Percentiles rank a stretch among this genome's conserved stretches.
Conservation (phyloP, 2,797 vertebrate genomes). For the Pseudomugil gertrudae region DNA sequence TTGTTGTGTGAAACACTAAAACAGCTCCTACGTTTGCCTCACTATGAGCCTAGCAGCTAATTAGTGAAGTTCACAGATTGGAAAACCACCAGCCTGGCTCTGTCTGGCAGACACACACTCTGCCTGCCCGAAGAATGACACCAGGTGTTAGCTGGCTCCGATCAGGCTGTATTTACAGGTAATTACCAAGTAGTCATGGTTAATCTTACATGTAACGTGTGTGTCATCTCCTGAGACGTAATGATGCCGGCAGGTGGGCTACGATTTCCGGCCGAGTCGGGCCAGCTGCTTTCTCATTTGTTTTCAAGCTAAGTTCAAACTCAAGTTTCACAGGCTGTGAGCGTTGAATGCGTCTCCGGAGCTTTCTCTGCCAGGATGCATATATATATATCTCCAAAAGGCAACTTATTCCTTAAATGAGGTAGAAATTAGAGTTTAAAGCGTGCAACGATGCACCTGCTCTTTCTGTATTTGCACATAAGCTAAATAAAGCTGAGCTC, state of each 20-base stretch:
- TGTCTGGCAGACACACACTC: background rate
- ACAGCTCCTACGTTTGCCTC: background rate
- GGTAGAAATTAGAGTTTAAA: constrained; percentile 1
- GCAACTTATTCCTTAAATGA: constrained; percentile 1
- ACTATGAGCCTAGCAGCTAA: background rate
- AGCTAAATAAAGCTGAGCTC: constrained; percentile 48
- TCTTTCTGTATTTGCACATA: constrained; percentile 67
- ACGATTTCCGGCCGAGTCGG: background rate
- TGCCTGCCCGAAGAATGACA: background rate
- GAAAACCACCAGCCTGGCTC: background rate
- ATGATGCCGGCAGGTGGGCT: background rate
- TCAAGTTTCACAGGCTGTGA: background rate
- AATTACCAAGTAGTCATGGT: too few species aligned
- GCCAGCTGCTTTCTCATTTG: background rate
- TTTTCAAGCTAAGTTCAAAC: background rate
- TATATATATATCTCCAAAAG: constrained; percentile 9
- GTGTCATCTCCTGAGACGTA: background rate
- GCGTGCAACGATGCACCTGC: constrained; percentile 18
- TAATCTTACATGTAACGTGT: background rate
- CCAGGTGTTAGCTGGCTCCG: background rate
- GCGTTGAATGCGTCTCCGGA: background rate
- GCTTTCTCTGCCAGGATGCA: constrained; percentile 1
- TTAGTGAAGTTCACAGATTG: background rate
- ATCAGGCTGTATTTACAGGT: background rate
- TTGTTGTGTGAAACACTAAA: background rate